These are phyloP conservation scores for Simalia tracyae DNA, from an alignment of 2,797 vertebrate species.

Conservation along the genomic window DNA sequence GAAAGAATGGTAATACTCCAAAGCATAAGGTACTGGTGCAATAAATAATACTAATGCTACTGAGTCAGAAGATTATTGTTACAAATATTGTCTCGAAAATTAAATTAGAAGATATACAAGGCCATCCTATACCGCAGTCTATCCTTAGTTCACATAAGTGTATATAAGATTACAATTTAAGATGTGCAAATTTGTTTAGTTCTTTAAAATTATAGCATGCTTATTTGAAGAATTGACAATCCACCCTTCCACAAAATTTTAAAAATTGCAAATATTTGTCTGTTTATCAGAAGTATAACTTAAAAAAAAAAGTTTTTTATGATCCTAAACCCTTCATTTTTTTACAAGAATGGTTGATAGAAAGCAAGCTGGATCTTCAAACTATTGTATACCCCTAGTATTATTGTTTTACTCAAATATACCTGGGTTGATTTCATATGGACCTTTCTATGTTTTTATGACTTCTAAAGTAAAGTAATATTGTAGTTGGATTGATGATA, in stretches of 20 bases:
- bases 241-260: not conserved
- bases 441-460: not conserved
- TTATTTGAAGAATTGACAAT: not conserved
- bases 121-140: not conserved
- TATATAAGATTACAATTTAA: not conserved
- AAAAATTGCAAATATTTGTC: not conserved
- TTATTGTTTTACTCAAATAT: not conserved
- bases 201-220: not conserved
- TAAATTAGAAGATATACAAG: not conserved
- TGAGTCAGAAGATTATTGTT: not conserved
- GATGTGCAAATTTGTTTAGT: not conserved
- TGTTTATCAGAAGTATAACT: not conserved
- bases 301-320: not conserved
- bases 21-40: slow-evolving; percentile 40
- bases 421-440: not conserved
- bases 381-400: not conserved
- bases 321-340: not conserved
- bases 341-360: not conserved
- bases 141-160: not conserved
- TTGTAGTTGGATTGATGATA: not conserved
- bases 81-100: not conserved
- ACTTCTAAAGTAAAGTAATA: slow-evolving; percentile 20
- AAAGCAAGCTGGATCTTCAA: not conserved
- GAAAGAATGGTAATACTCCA: slow-evolving; percentile 16
- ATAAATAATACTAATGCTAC: not conserved